These are phyloP conservation scores for Holocentrus rufus DNA, from an alignment of 2,797 vertebrate genomes.

Conservation along the genomic window DNA sequence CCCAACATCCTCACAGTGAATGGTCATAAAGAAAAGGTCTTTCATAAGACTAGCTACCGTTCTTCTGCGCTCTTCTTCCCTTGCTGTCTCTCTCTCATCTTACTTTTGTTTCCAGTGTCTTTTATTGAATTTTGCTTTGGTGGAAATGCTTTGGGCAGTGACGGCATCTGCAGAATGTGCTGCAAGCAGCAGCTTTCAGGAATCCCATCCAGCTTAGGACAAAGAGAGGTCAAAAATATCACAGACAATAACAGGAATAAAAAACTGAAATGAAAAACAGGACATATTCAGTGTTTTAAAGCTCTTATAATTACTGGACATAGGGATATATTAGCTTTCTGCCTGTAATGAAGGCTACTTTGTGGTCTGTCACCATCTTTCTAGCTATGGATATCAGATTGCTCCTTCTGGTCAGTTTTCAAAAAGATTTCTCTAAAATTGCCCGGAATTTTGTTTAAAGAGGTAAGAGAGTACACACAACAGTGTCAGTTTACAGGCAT, in stretches of 20 bases:
- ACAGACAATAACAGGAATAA: conserved; percentile 9
- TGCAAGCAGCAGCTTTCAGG: conserved; percentile 7
- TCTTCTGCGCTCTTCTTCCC: conserved; percentile 7
- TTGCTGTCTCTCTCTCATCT: not conserved
- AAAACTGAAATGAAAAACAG: not conserved
- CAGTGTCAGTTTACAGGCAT: too few species aligned
- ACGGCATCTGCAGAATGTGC: conserved; percentile 52
- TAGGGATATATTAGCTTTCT: not conserved
- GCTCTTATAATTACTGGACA: not conserved
- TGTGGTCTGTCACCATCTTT: not conserved
- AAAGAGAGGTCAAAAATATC: conserved; percentile 16
- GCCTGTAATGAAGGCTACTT: not conserved
- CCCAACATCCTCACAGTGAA: conserved; percentile 13
- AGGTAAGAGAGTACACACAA: too few species aligned
- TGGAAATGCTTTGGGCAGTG: conserved; percentile 8
- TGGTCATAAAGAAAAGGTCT: conserved; percentile 36
- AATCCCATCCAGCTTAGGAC: conserved; percentile 10
- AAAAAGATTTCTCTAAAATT: too few species aligned
- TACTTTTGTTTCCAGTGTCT: not conserved
- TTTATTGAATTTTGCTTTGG: conserved; percentile 9
- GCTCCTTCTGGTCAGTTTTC: not conserved
- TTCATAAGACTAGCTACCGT: conserved; percentile 27
- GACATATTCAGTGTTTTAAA: not conserved
- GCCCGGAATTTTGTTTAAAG: too few species aligned
- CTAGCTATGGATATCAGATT: not conserved